Conservation (phyloP, 1,140 invertebrate genomes). For the Trachymyrmex septentrionalis region DNA sequence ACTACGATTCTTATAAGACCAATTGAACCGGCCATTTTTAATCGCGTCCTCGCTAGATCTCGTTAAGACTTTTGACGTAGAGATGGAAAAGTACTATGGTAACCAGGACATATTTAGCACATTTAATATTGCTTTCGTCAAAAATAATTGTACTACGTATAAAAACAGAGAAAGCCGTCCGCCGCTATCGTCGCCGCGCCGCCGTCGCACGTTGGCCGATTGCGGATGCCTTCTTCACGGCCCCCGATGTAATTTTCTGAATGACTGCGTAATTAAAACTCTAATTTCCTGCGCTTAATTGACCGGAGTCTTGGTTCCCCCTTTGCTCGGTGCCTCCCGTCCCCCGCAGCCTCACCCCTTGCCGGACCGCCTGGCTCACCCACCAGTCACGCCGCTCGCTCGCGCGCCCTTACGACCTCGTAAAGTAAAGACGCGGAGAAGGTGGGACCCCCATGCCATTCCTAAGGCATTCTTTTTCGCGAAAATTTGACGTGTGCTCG, state of each 20-base stretch:
- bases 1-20: neutral
- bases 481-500: neutral
- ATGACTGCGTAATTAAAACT: conserved; percentile 88
- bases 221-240: conserved; percentile 78
- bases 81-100: neutral
- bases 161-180: conserved; percentile 47
- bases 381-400: conserved; percentile 59
- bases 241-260: conserved; percentile 87
- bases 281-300: conserved; percentile 88
- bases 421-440: conserved; percentile 56
- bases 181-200: conserved; percentile 22
- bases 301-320: conserved; percentile 85
- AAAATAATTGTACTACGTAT: conserved; percentile 58
- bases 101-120: neutral
- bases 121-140: conserved; percentile 29
- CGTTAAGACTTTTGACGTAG: neutral
- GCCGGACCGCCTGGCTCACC: conserved; percentile 52
- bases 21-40: conserved; percentile 32
- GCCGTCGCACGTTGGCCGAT: conserved; percentile 70
- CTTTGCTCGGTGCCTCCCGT: conserved; percentile 66
- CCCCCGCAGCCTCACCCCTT: conserved; percentile 29
- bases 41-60: conserved; percentile 11
- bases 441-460: conserved; percentile 21
- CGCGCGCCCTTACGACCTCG: conserved; percentile 61
- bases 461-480: neutral